Evolutionary conservation across 2,888 invertebrate genomes (phyloP).

Genomic region (Nomada ruficornis): DNA sequence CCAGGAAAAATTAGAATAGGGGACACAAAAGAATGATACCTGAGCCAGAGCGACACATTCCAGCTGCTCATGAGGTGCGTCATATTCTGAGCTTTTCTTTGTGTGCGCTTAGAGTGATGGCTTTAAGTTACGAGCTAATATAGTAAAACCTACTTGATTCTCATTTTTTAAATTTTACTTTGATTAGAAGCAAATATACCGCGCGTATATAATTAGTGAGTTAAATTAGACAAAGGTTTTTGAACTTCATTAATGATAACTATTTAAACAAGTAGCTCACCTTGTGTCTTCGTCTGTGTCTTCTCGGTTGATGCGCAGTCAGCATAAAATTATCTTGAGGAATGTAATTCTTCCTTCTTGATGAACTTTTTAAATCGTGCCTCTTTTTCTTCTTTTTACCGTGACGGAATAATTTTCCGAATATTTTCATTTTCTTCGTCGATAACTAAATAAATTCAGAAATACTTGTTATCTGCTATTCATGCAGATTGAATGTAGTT

Average conservation of each 20-base stretch:
- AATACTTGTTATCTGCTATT: background rate
- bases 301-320: conserved; percentile 33
- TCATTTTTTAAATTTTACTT: background rate
- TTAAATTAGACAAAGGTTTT: too few relatives aligned
- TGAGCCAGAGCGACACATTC: conserved; percentile 55
- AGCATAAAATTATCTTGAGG: conserved; percentile 47
- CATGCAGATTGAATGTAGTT: too few relatives aligned
- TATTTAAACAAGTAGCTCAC: conserved; percentile 19
- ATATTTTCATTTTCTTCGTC: conserved; percentile 39
- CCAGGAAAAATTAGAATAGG: conserved; percentile 14
- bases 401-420: conserved; percentile 35
- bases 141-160: background rate
- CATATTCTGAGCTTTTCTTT: conserved; percentile 64
- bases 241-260: background rate
- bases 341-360: conserved; percentile 23
- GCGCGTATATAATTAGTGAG: background rate
- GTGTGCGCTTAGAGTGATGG: conserved; percentile 37
- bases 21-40: conserved; percentile 32
- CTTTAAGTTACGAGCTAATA: conserved; percentile 30
- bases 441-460: background rate
- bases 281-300: conserved; percentile 37
- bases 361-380: conserved; percentile 11
- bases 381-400: conserved; percentile 40
- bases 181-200: background rate
- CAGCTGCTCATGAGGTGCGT: conserved; percentile 66